Percentiles rank a stretch among this genome's conserved stretches.
Conservation (phyloP, 2,888 invertebrate genomes). For the Biston betularia region DNA sequence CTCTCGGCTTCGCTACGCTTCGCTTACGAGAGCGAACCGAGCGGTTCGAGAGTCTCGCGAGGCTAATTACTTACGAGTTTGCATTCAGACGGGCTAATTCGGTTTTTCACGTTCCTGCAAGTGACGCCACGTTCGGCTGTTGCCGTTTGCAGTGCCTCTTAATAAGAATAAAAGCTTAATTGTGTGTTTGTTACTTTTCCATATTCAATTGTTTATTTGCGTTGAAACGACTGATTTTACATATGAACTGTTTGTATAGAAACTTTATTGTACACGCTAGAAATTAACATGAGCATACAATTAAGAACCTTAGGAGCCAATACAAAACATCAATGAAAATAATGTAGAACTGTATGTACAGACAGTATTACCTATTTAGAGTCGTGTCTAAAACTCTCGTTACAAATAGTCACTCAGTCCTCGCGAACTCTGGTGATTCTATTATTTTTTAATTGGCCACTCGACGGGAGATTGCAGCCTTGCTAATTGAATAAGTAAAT, state of each 20-base stretch:
- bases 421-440: constrained; percentile 71
- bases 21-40: constrained; percentile 78
- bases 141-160: constrained; percentile 45
- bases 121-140: constrained; percentile 54
- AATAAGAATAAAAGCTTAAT: constrained; percentile 41
- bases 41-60: constrained; percentile 82
- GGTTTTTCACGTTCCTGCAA: constrained; percentile 78
- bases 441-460: constrained; percentile 85
- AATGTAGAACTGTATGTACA: no score
- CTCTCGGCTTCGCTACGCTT: constrained; percentile 72
- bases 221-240: not conserved
- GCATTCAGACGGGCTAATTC: constrained; percentile 83
- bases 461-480: constrained; percentile 73
- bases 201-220: constrained; percentile 19
- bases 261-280: no score
- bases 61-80: constrained; percentile 85
- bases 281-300: no score
- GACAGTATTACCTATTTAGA: constrained; percentile 35
- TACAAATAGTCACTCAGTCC: constrained; percentile 45
- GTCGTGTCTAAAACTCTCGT: constrained; percentile 42
- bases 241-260: no score
- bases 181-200: constrained; percentile 40
- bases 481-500: constrained; percentile 83
- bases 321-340: no score
- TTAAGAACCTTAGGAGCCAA: no score